Evolutionary conservation across 1,140 invertebrate species (phyloP).

Genomic region (Platyscapa corneri): DNA sequence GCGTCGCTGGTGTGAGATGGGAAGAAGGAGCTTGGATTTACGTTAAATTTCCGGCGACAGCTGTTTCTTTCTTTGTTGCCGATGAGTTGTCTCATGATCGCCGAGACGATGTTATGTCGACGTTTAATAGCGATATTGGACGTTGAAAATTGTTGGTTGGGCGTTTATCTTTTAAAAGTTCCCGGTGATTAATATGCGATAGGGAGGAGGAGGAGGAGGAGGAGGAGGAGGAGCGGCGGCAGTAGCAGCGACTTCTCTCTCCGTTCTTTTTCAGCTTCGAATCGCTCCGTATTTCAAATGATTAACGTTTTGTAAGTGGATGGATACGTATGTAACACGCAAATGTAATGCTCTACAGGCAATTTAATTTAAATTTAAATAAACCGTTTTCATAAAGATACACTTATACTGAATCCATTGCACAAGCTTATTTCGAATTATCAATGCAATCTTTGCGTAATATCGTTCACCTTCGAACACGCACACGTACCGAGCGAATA

Average conservation of each 20-base stretch:
- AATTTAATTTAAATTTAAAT: constrained; percentile 18
- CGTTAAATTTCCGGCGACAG: constrained; percentile 4
- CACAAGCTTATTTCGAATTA: neutral
- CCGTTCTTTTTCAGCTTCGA: neutral
- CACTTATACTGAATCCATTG: neutral
- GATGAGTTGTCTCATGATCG: neutral
- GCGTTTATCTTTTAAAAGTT: neutral
- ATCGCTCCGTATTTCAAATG: neutral
- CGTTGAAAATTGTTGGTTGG: neutral
- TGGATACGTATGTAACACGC: constrained; percentile 16
- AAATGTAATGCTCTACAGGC: neutral
- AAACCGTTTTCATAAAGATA: constrained; percentile 6
- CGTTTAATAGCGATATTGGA: neutral
- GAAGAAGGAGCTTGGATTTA: neutral
- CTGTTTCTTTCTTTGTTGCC: neutral
- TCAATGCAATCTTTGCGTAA: neutral
- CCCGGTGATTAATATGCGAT: neutral
- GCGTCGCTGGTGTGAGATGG: no score
- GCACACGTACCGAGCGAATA: neutral
- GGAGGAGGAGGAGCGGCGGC: no score
- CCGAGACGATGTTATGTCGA: neutral
- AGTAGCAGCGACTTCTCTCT: neutral
- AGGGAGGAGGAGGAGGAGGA: neutral
- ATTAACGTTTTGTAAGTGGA: constrained; percentile 3
- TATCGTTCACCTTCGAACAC: neutral